phyloP scores from a whole-genome alignment of 2,888 invertebrate species.

The Sipunculus nudus region DNA sequence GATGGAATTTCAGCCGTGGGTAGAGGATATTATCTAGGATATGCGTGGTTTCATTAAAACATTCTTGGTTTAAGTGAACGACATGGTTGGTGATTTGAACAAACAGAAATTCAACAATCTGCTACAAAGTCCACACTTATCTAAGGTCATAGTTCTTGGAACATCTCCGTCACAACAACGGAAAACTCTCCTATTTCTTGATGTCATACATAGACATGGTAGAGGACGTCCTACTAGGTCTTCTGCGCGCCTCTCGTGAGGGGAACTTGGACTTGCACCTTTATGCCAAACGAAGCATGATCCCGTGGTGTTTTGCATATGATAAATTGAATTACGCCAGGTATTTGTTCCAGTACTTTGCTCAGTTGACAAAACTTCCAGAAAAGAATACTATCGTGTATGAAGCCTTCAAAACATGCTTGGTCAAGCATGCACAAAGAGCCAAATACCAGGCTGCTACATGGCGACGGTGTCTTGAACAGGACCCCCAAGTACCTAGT shows the following conservation, averaged over 20 bases:
- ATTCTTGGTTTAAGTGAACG: not conserved
- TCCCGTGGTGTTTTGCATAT: slow-evolving; percentile 24
- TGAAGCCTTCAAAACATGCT: slow-evolving; percentile 14
- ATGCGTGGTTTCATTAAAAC: not conserved
- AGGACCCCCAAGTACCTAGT: no score
- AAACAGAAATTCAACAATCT: not conserved
- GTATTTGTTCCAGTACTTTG: slow-evolving; percentile 29
- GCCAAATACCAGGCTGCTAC: slow-evolving; percentile 33
- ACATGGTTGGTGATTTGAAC: not conserved
- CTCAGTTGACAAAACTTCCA: slow-evolving; percentile 32
- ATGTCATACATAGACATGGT: slow-evolving; percentile 19
- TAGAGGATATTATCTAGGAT: slow-evolving; percentile 20
- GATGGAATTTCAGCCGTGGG: slow-evolving; percentile 22
- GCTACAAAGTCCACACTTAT: not conserved
- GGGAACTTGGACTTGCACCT: slow-evolving; percentile 20
- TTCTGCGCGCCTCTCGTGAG: slow-evolving; percentile 13
- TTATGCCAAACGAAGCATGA: slow-evolving; percentile 2
- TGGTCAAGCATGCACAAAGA: slow-evolving; percentile 14
- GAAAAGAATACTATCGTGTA: slow-evolving; percentile 15
- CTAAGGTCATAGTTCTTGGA: slow-evolving; percentile 14
- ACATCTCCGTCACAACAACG: slow-evolving; percentile 12
- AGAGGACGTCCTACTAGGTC: slow-evolving; percentile 19
- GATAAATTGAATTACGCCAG: slow-evolving; percentile 20
- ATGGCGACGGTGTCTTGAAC: slow-evolving; percentile 16
- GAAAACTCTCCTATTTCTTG: slow-evolving; percentile 8